Conservation (phyloP, 2,113 vertebrate genomes). For the Peromyscus maniculatus region DNA sequence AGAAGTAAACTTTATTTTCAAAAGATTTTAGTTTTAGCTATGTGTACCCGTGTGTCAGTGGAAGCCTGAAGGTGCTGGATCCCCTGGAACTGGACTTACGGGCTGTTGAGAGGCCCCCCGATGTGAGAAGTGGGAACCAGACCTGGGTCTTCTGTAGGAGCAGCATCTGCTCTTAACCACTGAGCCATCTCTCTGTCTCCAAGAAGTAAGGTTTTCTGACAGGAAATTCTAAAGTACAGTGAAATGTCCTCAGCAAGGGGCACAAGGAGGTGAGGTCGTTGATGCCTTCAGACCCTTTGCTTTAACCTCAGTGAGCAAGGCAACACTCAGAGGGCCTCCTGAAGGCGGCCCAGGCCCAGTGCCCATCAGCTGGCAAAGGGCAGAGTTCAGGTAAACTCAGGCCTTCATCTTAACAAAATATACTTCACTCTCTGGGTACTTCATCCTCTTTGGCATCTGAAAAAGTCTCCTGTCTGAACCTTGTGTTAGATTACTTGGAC, state of each 20-base stretch:
- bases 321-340: neutral
- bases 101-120: too few species aligned
- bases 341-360: too few species aligned
- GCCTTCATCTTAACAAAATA: neutral
- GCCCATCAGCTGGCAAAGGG: neutral
- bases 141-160: neutral
- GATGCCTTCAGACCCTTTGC: neutral
- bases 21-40: neutral
- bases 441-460: neutral
- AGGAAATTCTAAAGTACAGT: constrained; percentile 14
- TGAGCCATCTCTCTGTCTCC: neutral
- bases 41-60: too few species aligned
- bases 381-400: neutral
- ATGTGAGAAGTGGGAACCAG: neutral
- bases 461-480: neutral
- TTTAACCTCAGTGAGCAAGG: neutral
- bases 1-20: neutral
- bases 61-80: neutral
- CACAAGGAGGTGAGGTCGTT: neutral
- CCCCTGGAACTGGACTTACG: neutral
- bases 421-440: neutral
- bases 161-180: too few species aligned
- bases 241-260: neutral
- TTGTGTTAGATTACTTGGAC: neutral
- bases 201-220: neutral